These are phyloP conservation scores for Tympanoctomys barrerae DNA, from an alignment of 2,797 vertebrate species.

Conservation along the genomic window DNA sequence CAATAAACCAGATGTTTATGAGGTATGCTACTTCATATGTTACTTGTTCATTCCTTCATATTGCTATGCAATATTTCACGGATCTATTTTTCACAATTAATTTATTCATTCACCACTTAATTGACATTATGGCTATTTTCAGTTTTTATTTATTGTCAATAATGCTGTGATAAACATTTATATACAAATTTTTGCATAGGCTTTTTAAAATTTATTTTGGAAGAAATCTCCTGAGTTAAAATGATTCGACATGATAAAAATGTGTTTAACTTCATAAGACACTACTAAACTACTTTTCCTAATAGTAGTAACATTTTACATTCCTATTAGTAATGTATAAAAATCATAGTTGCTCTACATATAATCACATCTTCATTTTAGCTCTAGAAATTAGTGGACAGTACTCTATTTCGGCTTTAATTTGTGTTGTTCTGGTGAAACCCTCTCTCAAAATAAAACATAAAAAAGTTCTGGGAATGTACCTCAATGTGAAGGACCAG, in stretches of 20 bases:
- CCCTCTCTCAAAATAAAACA: neutral
- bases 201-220: constrained; percentile 15
- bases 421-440: neutral
- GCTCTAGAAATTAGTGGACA: neutral
- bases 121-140: neutral
- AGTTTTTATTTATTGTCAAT: constrained; percentile 22
- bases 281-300: neutral
- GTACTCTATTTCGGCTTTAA: neutral
- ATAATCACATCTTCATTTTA: neutral
- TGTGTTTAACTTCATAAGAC: constrained; percentile 9
- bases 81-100: neutral
- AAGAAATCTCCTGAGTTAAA: neutral
- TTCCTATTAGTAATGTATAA: neutral
- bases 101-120: constrained; percentile 6
- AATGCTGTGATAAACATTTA: neutral
- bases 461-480: neutral
- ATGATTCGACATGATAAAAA: neutral
- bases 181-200: neutral
- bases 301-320: neutral
- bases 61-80: neutral
- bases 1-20: neutral
- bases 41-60: neutral
- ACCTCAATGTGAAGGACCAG: neutral
- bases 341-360: neutral
- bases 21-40: neutral